phyloP scores from a whole-genome alignment of 1,140 invertebrate genomes.

The Bilobella aurantiaca region DNA sequence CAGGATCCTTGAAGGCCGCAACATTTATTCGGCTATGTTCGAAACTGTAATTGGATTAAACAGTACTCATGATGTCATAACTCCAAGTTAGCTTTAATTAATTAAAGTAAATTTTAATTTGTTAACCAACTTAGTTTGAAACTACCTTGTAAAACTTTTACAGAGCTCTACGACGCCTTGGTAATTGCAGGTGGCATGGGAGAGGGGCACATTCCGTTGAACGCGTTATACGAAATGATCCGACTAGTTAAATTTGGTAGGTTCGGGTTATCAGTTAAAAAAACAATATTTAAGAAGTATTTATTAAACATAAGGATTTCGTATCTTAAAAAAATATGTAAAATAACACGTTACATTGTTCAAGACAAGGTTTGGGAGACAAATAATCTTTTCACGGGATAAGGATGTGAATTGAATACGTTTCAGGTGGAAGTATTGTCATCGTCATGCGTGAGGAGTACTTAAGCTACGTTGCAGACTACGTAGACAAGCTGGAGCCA shows the following conservation, averaged over 20 bases:
- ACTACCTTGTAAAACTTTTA: slow-evolving; percentile 16
- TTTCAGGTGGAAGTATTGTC: background rate
- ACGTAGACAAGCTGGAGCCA: too few species aligned
- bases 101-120: background rate
- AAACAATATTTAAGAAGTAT: too few species aligned
- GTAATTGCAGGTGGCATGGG: slow-evolving; percentile 43
- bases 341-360: too few species aligned
- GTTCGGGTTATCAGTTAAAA: too few species aligned
- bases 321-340: too few species aligned
- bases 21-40: slow-evolving; percentile 36
- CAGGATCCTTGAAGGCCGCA: slow-evolving; percentile 35
- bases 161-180: slow-evolving; percentile 40
- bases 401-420: too few species aligned
- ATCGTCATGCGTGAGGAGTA: too few species aligned
- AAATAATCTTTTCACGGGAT: too few species aligned
- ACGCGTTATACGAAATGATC: slow-evolving; percentile 40
- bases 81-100: slow-evolving; percentile 11
- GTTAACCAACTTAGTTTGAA: too few species aligned
- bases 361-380: too few species aligned
- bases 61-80: slow-evolving; percentile 20
- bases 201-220: slow-evolving; percentile 43
- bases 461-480: too few species aligned
- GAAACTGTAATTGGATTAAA: slow-evolving; percentile 33
- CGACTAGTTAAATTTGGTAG: slow-evolving; percentile 42
- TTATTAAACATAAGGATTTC: too few species aligned